Conservation (phyloP, 2,888 invertebrate species). For the Zaprionus obscuricornis region DNA sequence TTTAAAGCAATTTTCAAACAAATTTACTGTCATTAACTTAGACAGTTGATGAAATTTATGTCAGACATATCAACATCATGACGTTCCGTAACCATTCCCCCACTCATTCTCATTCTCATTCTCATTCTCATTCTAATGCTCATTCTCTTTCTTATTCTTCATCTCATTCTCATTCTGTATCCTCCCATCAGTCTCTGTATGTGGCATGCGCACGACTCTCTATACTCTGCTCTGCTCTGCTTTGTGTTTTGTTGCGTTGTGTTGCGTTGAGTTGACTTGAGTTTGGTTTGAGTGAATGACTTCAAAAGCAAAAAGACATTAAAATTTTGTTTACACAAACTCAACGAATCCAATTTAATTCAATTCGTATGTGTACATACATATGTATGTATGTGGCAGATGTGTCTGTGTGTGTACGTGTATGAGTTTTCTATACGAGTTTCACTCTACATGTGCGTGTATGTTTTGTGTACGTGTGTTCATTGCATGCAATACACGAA, state of each 20-base stretch:
- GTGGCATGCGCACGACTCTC: slow-evolving; percentile 46
- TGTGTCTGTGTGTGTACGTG: not conserved
- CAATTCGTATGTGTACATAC: slow-evolving; percentile 64
- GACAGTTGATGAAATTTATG: slow-evolving; percentile 78
- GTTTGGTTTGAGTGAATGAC: slow-evolving; percentile 75
- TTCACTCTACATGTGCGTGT: no score
- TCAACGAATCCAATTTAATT: slow-evolving; percentile 77
- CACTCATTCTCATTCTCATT: not conserved
- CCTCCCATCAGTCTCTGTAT: slow-evolving; percentile 27
- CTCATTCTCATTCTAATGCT: slow-evolving; percentile 1
- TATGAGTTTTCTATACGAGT: no score
- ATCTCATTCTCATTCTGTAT: slow-evolving; percentile 37
- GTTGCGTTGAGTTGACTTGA: slow-evolving; percentile 40
- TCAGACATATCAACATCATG: slow-evolving; percentile 77
- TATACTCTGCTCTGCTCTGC: no score
- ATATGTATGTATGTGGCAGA: slow-evolving; percentile 11
- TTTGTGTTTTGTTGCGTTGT: slow-evolving; percentile 10
- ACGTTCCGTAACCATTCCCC: slow-evolving; percentile 18
- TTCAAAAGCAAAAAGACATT: slow-evolving; percentile 78
- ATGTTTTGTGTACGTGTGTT: slow-evolving; percentile 33
- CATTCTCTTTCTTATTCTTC: slow-evolving; percentile 23
- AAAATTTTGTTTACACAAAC: slow-evolving; percentile 78
- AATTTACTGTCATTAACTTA: slow-evolving; percentile 79
- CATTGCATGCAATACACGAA: slow-evolving; percentile 66
- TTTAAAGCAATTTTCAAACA: slow-evolving; percentile 79